These are phyloP conservation scores for Musca domestica DNA, from an alignment of 1,140 invertebrate species.

Conservation along the genomic window DNA sequence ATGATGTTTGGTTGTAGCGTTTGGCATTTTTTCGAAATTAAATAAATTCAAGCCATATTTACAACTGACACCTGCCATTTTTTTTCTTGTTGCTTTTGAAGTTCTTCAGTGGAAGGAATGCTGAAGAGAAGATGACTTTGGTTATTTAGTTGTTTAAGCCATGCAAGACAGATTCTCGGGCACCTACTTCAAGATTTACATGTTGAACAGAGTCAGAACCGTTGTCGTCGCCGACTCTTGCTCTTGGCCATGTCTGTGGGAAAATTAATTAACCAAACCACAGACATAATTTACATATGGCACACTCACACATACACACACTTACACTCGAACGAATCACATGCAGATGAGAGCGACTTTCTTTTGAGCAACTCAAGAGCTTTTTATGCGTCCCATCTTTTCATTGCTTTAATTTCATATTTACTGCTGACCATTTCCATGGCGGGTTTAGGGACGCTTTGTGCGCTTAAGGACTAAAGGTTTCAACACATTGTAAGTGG, in stretches of 20 bases:
- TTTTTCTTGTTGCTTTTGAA: not conserved
- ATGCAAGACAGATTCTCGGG: constrained; percentile 8
- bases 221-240: not conserved
- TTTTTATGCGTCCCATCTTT: not conserved
- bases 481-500: constrained; percentile 10
- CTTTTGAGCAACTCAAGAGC: not conserved
- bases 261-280: constrained; percentile 23
- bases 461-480: constrained; percentile 15
- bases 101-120: too few relatives aligned
- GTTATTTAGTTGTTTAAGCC: constrained; percentile 12
- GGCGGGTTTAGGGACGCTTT: not conserved
- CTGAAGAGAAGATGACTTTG: not conserved
- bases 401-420: not conserved
- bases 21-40: not conserved
- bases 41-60: constrained; percentile 21
- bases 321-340: not conserved
- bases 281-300: constrained; percentile 18
- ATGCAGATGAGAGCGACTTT: not conserved
- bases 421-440: not conserved
- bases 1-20: too few relatives aligned
- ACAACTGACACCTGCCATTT: constrained; percentile 14
- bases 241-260: not conserved
- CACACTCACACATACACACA: not conserved
- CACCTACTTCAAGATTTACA: not conserved
- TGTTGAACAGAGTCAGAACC: not conserved